These are phyloP conservation scores for Drosophila mauritiana DNA, from an alignment of 1,140 invertebrate species.

Conservation along the genomic window DNA sequence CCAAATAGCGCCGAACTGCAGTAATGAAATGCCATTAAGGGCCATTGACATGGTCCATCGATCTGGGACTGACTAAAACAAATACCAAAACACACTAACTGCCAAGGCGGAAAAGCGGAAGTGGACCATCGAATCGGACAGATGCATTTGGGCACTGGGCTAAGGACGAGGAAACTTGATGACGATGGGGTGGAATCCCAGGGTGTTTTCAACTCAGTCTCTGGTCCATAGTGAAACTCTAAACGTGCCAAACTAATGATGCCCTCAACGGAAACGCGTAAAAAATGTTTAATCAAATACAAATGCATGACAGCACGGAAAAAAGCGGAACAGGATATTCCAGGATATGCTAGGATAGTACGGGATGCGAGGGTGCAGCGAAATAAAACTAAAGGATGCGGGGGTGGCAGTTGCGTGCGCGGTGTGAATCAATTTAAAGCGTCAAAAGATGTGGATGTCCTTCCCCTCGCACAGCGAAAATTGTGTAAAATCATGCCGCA, in stretches of 20 bases:
- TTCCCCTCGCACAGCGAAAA: conserved; percentile 45
- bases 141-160: conserved; percentile 32
- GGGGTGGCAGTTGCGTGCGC: conserved; percentile 53
- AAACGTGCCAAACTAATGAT: conserved; percentile 66
- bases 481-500: conserved; percentile 73
- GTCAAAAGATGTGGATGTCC: conserved; percentile 72
- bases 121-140: conserved; percentile 25
- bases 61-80: conserved; percentile 51
- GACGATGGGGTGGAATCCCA: conserved; percentile 21
- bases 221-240: conserved; percentile 64
- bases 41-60: conserved; percentile 80
- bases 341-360: conserved; percentile 15
- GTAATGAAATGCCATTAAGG: conserved; percentile 75
- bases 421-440: conserved; percentile 82
- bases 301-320: conserved; percentile 77
- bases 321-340: conserved; percentile 52
- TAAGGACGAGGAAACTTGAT: conserved; percentile 16
- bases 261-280: conserved; percentile 73
- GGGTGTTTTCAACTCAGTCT: conserved; percentile 6
- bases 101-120: conserved; percentile 33
- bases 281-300: conserved; percentile 82
- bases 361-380: conserved; percentile 46
- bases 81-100: conserved; percentile 51
- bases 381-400: conserved; percentile 3
- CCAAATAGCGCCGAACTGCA: conserved; percentile 55